Base-by-base conservation (phyloP, 2,888 invertebrate genomes). In the Epistrophe grossulariae region DNA sequence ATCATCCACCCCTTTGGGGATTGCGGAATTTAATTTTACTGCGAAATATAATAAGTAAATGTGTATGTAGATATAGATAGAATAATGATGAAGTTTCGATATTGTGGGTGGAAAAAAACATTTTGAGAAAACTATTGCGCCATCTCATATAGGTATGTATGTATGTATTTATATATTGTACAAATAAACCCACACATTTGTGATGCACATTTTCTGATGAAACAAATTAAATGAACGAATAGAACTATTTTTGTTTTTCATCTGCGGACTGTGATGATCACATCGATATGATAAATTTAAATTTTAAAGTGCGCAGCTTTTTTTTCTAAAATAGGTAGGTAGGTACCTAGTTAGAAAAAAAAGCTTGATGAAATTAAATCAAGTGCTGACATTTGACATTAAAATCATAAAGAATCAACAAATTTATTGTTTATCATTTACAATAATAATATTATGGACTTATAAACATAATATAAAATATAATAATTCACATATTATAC, bases 1-100 rank as follows among this genome's bases (percentile, higher is more conserved):
- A 79, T 84, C 84, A 74, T 74, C 79, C 55, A 48, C 43, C 71
- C 71, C 59, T 73, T 15, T n/a, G 19, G 2, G 19, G 11, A 28
- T 55, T 31, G 55, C 11, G 60, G 10, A 31, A 68, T 81, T 72
- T 62, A 64, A 66, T 52, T n/a, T 50, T 62, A 74, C 70, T 76
- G 64, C 84, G 78, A 84, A 70, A 74, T 79, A 84, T 10, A 19
- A 84, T 10, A 19, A 4, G 8, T 35, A 8, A 1, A 6, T 7
- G 0, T 38, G 35, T 9, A 35, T 38, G 38, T 10, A 50, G 3
- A 10, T 24, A 13, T 7, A 0, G n/a, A n/a, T n/a, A n/a, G 3
- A 15, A 5, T 7, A n/a, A 55, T 31, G 7, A 17, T 73, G 62
- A 13, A 45, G 13, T 38, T 74, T 66, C 10, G 43, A 31, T 52